Base-by-base conservation (phyloP, 2,113 vertebrate species). In the Perccottus glenii region DNA sequence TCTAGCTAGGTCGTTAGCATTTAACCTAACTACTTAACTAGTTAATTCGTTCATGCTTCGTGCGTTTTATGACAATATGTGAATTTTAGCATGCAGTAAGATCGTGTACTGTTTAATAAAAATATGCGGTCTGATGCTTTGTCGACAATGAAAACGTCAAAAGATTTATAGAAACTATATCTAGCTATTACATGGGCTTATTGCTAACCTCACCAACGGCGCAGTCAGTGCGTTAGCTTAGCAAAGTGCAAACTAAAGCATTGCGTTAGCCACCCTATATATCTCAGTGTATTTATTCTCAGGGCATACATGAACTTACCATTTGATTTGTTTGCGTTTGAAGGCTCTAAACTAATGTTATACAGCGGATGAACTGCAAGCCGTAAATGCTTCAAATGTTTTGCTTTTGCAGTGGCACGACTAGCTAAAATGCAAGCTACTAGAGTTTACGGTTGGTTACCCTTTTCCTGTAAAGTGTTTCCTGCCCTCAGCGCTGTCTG, bases 401-500 rank as follows among this genome's bases (percentile, higher is more conserved):
- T 33, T 40, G 9, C 52, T 64, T 19, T 36, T 46, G 33, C 51
- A 64, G 47, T 60, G 65, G 7, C 14, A 36, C 15, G 8, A 11
- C 15, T 43, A 50, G 74, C 75, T 84, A 73, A 38, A 78, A 79
- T 88, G 82, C 40, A 67, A 63, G 75, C 73, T 71, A 75, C 19
- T 71, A 81, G 76, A 73, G 65, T 49, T 55, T 70, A 82, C 78
- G 19, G 19, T 84, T 75, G 52, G 64, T 51, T 84, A 81, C 77
- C 67, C 52, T 65, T 61, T 80, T 69, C 0, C 3, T 16, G 4
- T 0, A 0, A 0, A 0, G 48, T 3, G 5, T 10, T 27, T 40
- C 0, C 0, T 48, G 14, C 83, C 84, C 87, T 69, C 63, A 0
- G 43, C 19, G 8, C 1, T 49, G 78, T 62, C 87, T 83, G 14